phyloP scores from a whole-genome alignment of 2,797 vertebrate genomes.

The Rhinoraja longicauda region DNA sequence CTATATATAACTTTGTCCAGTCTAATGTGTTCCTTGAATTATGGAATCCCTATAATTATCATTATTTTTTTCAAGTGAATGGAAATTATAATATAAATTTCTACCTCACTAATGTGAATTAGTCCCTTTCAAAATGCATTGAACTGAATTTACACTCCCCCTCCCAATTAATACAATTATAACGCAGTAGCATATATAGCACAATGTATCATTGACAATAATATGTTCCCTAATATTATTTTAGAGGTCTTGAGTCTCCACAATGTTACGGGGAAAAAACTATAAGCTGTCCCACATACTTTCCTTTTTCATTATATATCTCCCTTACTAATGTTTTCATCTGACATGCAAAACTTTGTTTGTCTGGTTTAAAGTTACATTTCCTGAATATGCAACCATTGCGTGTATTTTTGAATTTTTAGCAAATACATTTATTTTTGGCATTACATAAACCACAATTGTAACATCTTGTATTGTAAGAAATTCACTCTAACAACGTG shows the following conservation, averaged over 20 bases:
- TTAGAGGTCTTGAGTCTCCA: background rate
- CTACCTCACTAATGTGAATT: background rate
- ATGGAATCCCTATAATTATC: no score
- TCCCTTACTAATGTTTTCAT: background rate
- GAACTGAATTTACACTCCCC: background rate
- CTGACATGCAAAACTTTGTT: background rate
- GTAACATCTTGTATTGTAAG: background rate
- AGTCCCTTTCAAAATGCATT: background rate
- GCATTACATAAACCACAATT: background rate
- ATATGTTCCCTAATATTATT: background rate
- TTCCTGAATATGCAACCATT: background rate
- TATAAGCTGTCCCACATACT: background rate
- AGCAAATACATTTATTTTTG: background rate
- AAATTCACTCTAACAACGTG: background rate
- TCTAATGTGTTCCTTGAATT: no score
- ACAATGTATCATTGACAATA: background rate
- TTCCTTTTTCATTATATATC: background rate
- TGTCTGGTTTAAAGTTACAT: background rate
- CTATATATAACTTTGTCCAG: no score
- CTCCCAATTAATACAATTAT: background rate
- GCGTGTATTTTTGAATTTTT: background rate
- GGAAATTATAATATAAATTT: background rate
- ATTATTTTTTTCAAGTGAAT: no score
- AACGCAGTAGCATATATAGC: background rate
- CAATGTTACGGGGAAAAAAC: background rate